Evolutionary conservation across 2,113 vertebrate species (phyloP).

Genomic region (Cercopithecus mona): DNA sequence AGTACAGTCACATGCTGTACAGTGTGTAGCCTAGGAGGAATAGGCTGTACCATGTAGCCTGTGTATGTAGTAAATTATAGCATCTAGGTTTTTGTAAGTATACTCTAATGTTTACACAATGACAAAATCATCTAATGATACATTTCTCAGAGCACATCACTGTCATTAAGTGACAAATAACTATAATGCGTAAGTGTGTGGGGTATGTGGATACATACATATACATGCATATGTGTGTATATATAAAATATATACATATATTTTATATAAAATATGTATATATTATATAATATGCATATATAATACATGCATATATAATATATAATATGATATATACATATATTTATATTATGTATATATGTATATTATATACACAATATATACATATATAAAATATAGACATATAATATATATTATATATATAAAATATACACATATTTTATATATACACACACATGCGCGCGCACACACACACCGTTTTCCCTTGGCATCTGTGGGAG

Average conservation of each 20-base stretch:
- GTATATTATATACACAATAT: too few species aligned
- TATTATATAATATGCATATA: too few species aligned
- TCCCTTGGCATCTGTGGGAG: background rate
- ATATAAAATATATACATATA: background rate
- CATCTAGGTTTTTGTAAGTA: background rate
- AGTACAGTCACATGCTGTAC: background rate
- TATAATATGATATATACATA: background rate
- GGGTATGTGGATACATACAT: background rate
- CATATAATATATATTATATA: too few species aligned
- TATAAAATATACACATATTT: too few species aligned
- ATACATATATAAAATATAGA: too few species aligned
- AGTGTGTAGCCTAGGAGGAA: background rate
- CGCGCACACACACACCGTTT: too few species aligned
- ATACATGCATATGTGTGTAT: background rate
- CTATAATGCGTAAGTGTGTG: background rate
- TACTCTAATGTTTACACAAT: background rate
- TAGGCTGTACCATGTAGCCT: background rate
- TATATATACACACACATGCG: accelerated
- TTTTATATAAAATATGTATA: background rate
- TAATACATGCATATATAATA: background rate
- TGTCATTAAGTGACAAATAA: background rate
- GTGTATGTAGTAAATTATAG: background rate
- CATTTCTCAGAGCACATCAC: background rate
- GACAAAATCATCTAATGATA: background rate
- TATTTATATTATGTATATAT: background rate